Evolutionary conservation across 92 coral and sea anemone species (phyloP), one percentile per base, ranked within the genome.

Genomic region (Siderastrea radians): DNA sequence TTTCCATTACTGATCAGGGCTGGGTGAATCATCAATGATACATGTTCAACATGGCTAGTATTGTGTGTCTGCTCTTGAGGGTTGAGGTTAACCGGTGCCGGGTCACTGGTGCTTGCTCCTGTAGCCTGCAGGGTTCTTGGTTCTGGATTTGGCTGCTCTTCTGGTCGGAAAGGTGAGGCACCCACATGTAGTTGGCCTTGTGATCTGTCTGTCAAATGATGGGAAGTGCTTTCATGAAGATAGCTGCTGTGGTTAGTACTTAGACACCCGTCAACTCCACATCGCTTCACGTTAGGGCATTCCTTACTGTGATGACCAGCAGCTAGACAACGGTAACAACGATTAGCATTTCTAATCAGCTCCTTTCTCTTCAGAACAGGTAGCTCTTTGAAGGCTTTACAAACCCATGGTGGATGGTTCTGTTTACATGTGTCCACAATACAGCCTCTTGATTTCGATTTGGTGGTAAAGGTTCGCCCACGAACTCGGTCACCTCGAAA

Each of bases 391-490:
- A 83, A 89, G 78, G 82, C 81, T 67, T 55, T 58, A 61, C 86
- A 84, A 17, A 49, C 84, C 92, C 93, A 84, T 12, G 93, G 84
- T 38, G 92, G 86, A 64, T 90, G 93, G 46, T 90, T 70, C 14
- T 90, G 81, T 44, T 64, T 79, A 73, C 90, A 90, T 47, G 81
- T 50, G 49, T 81, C 59, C 6, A 90, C 85, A 69, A 84, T 70
- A 48, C 86, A 84, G 8, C 81, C 43, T 16, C 80, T 84, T 10
- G 82, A 26, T 61, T 72, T 85, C 60, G 75, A 61, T 38, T 9
- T 47, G 14, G 89, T 89, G 77, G 9, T 76, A 73, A 79, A 89
- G 19, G 65, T 77, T 57, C 88, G 46, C 38, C 49, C 55, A 68
- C 57, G 80, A 14, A 55, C 55, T 53, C 81, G 17, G 69, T 73